Evolutionary conservation across 2,888 invertebrate species (phyloP), one percentile per base, ranked within the genome.

Genomic region (Polydrusus pterygomalis): DNA sequence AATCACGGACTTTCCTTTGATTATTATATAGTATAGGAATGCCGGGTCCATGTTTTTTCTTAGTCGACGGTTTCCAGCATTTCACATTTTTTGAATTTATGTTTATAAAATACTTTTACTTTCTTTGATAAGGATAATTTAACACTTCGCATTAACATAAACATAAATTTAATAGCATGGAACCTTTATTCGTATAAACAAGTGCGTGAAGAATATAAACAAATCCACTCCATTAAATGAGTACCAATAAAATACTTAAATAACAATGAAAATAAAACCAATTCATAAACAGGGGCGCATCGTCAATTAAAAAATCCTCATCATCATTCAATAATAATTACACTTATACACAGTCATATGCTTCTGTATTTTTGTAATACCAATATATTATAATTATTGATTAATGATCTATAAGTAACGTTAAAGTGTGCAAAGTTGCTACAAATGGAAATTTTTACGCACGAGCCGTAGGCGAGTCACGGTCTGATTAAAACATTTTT

Each of bases 81-180:
- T 43, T n/a, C 43, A 43, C 43, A 17, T 47, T 47, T 25, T 47
- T 47, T 17, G 47, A 47, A 47, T 47, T 5, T 47, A 47, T 47
- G 47, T 47, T 6, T 47, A 47, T 17, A 15, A 47, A 47, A 17
- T 9, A 5, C 47, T 15, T 47, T 47, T 47, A 47, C 47, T 47
- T 47, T 47, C 47, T 47, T 47, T 47, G 47, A 17, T 47, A 17
- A 47, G 47, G 47, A 9, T 17, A 47, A 47, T 47, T 47, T 47
- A 47, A 47, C 47, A 45, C 45, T n/a, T n/a, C 2, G 6, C 45
- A 47, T 17, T 17, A 17, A 47, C 9, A 47, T n/a, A 47, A 17
- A 47, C 9, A 47, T n/a, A 47, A 47, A 47, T 47, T 47, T 47
- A 47, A 17, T 47, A 9, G n/a, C 47, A 47, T 17, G 17, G 47